Base-by-base conservation (phyloP, 2,888 invertebrate species). In the Limnephilus lunatus region DNA sequence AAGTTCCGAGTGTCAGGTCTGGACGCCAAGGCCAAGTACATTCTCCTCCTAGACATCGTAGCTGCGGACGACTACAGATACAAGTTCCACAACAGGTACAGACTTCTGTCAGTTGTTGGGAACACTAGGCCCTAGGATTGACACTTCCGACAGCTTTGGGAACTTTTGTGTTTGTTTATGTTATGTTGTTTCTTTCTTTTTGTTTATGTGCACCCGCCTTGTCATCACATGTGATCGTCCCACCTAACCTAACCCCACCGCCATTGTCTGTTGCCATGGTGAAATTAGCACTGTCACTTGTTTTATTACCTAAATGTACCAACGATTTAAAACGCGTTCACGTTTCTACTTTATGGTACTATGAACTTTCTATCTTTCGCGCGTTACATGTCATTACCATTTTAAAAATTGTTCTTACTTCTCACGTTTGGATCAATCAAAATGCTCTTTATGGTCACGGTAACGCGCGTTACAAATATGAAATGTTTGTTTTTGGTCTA, bases 21-120 rank as follows among this genome's bases (percentile, higher is more conserved):
- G 96, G 99, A 99, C 97, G 98, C 99, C 95, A 99, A 99, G 96
- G 98, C 99, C 95, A 99, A 99, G 97, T 99, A 99, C 97, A 99
- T 99, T 96, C 97, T 99, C 94, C 97, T 99, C 95, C 97, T 99
- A 98, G 99, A 99, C 97, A 99, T 99, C 96, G 99, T 99, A 94
- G 99, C 99, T 89, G 99, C 99, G 94, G 99, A 99, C 96, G 99
- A 99, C 97, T 99, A 99, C 97, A 97, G 99, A 96, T 99, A 99
- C 97, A 99, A 99, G 96, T 99, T 99, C 97, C 99, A 99, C 97
- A 99, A 99, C 98, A 98, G 98, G 98, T 98, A 95, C 85, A 90
- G 68, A 68, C 68, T 68, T 32, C 32, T 44, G 80, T 11, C 80
- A 81, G 85, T 30, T 68, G 80, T 25, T 89, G 81, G 90, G 90